phyloP scores from a whole-genome alignment of 1,140 invertebrate species.

The Sinella curviseta region DNA sequence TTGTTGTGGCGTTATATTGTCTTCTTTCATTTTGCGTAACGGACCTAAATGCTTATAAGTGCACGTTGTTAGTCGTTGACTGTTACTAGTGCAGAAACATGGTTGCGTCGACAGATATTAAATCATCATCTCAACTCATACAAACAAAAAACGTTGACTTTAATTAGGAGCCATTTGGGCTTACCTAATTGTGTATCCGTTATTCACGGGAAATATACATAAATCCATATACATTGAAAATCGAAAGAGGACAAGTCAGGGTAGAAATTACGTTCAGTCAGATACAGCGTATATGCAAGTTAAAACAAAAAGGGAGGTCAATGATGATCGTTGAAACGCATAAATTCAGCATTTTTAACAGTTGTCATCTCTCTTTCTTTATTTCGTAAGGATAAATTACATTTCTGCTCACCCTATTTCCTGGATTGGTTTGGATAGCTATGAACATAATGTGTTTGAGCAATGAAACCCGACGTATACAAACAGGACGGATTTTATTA shows the following conservation, averaged over 20 bases:
- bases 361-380: neutral
- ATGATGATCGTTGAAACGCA: neutral
- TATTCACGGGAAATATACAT: no score
- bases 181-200: neutral
- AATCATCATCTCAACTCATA: neutral
- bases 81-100: neutral
- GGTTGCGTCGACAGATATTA: neutral
- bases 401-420: neutral
- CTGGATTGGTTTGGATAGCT: constrained; percentile 12
- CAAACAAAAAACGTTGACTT: no score
- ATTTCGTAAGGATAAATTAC: neutral
- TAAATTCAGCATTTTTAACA: constrained; percentile 1
- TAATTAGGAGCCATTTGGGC: neutral
- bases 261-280: no score
- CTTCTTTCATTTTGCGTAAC: neutral
- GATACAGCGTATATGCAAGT: no score
- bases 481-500: neutral
- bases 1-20: neutral
- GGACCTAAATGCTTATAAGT: neutral
- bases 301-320: no score
- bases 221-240: neutral
- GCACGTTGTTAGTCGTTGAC: neutral
- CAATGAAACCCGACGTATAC: neutral
- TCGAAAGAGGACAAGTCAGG: neutral
- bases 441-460: no score